Conservation (phyloP, 1,140 invertebrate species). For the Xylocopa sonorina region DNA sequence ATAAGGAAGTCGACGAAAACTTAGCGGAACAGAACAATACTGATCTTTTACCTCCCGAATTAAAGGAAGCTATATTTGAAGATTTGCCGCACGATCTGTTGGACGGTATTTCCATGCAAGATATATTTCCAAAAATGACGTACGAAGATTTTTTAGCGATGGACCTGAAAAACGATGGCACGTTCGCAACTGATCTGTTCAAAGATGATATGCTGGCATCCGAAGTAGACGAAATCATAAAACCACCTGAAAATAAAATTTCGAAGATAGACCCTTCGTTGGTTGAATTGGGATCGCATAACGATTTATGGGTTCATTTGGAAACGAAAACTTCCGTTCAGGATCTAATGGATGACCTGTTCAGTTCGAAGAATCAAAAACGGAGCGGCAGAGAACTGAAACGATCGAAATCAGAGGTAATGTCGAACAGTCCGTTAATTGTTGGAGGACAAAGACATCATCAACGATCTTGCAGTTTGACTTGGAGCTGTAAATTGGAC, state of each 20-base stretch:
- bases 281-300: constrained; percentile 69
- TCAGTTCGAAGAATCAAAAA: constrained; percentile 81
- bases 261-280: constrained; percentile 65
- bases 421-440: constrained; percentile 80
- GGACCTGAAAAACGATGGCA: constrained; percentile 84
- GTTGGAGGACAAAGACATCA: constrained; percentile 81
- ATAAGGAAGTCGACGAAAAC: constrained; percentile 85
- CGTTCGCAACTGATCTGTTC: constrained; percentile 80
- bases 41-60: constrained; percentile 89
- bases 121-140: constrained; percentile 86
- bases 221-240: constrained; percentile 75
- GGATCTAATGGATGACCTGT: constrained; percentile 85
- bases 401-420: constrained; percentile 85
- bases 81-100: constrained; percentile 90
- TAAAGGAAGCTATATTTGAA: constrained; percentile 92
- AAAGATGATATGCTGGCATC: constrained; percentile 76
- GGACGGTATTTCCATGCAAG: constrained; percentile 91
- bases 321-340: constrained; percentile 82
- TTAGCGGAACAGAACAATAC: constrained; percentile 87
- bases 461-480: constrained; percentile 86
- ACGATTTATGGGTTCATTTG: constrained; percentile 75
- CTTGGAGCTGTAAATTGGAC: constrained; percentile 87
- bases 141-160: constrained; percentile 83
- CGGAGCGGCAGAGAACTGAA: constrained; percentile 83
- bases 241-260: constrained; percentile 69